These are phyloP conservation scores for Neocrepidodera transversa DNA, from an alignment of 2,888 invertebrate genomes.

Conservation along the genomic window DNA sequence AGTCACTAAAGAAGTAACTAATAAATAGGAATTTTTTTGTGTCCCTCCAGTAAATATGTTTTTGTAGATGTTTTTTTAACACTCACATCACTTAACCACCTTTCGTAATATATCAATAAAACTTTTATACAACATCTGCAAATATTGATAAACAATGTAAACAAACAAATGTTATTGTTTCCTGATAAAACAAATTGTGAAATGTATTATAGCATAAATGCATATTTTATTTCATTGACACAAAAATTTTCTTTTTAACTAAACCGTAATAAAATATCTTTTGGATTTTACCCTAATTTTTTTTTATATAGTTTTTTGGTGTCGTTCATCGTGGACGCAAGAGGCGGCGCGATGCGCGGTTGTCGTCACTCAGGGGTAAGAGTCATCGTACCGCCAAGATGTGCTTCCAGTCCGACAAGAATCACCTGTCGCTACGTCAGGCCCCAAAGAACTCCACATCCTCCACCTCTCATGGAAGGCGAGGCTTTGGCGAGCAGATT, in stretches of 20 bases:
- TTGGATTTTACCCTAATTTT: neutral
- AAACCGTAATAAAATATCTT: neutral
- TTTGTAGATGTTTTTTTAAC: no score
- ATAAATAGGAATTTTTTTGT: no score
- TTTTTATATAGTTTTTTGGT: constrained; percentile 84
- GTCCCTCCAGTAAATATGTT: no score
- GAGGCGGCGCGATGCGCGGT: constrained; percentile 98
- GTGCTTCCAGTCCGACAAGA: constrained; percentile 93
- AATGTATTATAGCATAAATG: no score
- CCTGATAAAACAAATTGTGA: no score
- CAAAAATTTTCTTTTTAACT: neutral
- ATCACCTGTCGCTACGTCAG: constrained; percentile 94
- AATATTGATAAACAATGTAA: no score
- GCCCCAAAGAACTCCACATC: constrained; percentile 75
- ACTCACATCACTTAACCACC: no score
- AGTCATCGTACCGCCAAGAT: constrained; percentile 94
- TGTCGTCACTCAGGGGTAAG: constrained; percentile 97
- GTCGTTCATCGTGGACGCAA: constrained; percentile 98
- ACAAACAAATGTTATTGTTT: no score
- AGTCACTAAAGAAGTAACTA: no score
- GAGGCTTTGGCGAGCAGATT: constrained; percentile 95
- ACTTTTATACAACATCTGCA: no score
- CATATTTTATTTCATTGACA: neutral
- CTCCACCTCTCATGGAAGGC: constrained; percentile 97
- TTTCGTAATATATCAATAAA: no score